A percentile compares a stretch with the other conserved stretches of the same genome.
Evolutionary conservation across 92 coral and sea anemone genomes (phyloP).

Genomic region (Phenganax marumi): DNA sequence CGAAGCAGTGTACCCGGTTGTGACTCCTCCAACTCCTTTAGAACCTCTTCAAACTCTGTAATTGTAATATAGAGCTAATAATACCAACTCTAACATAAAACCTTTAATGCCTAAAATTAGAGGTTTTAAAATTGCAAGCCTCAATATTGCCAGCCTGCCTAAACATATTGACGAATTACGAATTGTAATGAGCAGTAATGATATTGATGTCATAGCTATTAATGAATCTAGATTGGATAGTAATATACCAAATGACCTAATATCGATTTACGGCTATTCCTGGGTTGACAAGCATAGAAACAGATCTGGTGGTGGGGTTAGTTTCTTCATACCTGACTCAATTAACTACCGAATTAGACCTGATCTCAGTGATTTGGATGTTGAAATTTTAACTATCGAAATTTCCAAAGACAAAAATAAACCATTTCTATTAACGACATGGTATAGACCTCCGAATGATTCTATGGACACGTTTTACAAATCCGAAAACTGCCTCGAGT

Average conservation of each 20-base stretch:
- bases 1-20: too few species aligned
- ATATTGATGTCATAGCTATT: not conserved
- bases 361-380: slow-evolving; percentile 13
- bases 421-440: slow-evolving; percentile 46
- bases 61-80: not conserved
- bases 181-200: not conserved
- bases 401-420: slow-evolving; percentile 21
- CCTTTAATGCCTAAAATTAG: slow-evolving; percentile 6
- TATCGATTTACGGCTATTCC: not conserved
- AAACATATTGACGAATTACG: slow-evolving; percentile 22
- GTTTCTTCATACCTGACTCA: slow-evolving; percentile 47
- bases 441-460: slow-evolving; percentile 52
- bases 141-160: slow-evolving; percentile 14
- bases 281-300: slow-evolving; percentile 14
- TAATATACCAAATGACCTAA: not conserved
- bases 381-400: slow-evolving; percentile 49
- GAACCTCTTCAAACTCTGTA: not conserved
- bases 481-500: slow-evolving; percentile 23
- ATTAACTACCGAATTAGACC: slow-evolving; percentile 33
- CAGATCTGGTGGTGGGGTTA: slow-evolving; percentile 37
- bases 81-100: not conserved
- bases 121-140: slow-evolving; percentile 24
- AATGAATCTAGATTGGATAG: not conserved
- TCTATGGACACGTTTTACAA: slow-evolving; percentile 32
- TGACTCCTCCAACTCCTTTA: not conserved